Evolutionary conservation across 1,140 invertebrate species (phyloP), one percentile per base, ranked within the genome.

Genomic region (Batillaria attramentaria): DNA sequence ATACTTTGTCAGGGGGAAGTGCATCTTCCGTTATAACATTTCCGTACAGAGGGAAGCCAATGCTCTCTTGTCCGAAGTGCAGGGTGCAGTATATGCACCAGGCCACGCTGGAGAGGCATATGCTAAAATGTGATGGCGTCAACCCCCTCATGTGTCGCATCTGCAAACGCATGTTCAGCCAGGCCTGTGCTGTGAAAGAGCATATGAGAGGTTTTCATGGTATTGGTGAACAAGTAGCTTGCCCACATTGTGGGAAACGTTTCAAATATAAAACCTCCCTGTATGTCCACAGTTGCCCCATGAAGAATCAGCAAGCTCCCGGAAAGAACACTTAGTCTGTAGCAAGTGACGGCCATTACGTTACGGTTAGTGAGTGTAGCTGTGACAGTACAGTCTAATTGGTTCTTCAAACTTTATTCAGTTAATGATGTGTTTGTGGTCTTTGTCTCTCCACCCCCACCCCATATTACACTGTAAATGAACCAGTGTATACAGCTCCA

Each of bases 161-260:
- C 54, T 75, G 73, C 54, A 75, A 72, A 35, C 72, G 80, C 16
- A 72, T 73, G 13, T 81, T 79, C 73, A 81, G 80, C 54, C 80
- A 81, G 62, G 78, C 78, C 41, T 81, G 80, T 75, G 80, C 80
- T 1, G 62, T 79, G 8, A 81, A 81, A 33, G 80, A 81, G 69
- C 80, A 81, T 66, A 60, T 81, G 77, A 72, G 80, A 1, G 80
- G 80, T 31, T 79, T 79, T 33, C 80, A 81, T 54, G 80, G 80
- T n/a, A 77, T 81, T 46, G 80, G 80, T 33, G 66, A 81, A 10
- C 79, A 79, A 72, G 80, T 81, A 2, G 35, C 62, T 5, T 81
- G 80, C 39, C 65, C 57, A 37, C 79, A 60, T 35, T 81, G 80
- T 77, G 80, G 80, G 13, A 79, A 79, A 41, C 43, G n/a, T 72